Percentiles rank a stretch among this genome's conserved stretches.
Evolutionary conservation across 2,888 invertebrate genomes (phyloP).

Genomic region (Leptinotarsa rubiginosa): DNA sequence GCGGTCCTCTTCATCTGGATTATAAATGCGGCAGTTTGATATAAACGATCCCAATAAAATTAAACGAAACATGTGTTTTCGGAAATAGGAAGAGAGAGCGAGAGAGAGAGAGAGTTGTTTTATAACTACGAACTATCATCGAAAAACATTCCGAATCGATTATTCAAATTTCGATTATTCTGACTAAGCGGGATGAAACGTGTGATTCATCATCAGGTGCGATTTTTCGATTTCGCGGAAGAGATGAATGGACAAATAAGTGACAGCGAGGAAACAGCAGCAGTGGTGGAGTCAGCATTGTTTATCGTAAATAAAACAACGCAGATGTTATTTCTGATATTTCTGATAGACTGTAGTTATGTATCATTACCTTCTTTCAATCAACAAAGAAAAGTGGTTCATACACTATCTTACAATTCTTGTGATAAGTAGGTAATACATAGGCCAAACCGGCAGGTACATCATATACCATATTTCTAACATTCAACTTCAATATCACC

Average conservation of each 20-base stretch:
- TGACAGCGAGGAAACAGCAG: not conserved
- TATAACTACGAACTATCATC: not conserved
- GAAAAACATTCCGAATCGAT: conserved; percentile 5
- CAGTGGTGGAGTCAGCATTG: not conserved
- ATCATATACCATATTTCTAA: too few species aligned
- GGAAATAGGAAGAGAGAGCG: not conserved
- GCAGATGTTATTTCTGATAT: not conserved
- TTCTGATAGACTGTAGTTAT: too few species aligned
- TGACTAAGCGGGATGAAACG: conserved; percentile 13
- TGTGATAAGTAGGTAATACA: too few species aligned
- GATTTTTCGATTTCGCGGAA: conserved; percentile 16
- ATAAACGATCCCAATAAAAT: conserved; percentile 25
- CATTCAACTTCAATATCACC: too few species aligned
- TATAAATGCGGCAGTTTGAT: conserved; percentile 31
- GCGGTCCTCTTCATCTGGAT: conserved; percentile 36
- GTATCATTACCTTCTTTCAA: too few species aligned
- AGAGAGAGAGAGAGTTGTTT: not conserved
- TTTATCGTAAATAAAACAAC: not conserved
- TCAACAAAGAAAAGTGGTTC: too few species aligned
- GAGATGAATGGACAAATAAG: conserved; percentile 10
- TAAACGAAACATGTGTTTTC: conserved; percentile 24
- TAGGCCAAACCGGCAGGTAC: too few species aligned
- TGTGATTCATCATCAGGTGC: conserved; percentile 19
- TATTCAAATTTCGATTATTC: conserved; percentile 17
- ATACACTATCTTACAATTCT: too few species aligned